phyloP scores from a whole-genome alignment of 2,888 invertebrate genomes.

The Diploptera punctata region DNA sequence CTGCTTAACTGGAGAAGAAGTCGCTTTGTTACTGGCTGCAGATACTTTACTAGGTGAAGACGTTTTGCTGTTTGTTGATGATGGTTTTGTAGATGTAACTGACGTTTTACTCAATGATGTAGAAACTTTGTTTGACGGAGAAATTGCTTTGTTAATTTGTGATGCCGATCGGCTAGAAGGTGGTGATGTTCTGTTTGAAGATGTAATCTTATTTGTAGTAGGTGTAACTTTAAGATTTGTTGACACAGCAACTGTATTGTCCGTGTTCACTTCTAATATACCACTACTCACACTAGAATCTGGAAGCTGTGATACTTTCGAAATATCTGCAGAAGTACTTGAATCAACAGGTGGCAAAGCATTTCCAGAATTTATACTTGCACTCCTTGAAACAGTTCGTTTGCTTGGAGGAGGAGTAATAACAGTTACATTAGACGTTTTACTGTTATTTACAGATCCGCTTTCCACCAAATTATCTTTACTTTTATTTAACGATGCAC shows the following conservation, averaged over 20 bases:
- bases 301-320: not conserved
- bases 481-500: conserved; percentile 50
- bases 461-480: conserved; percentile 41
- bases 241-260: conserved; percentile 44
- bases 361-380: conserved; percentile 62
- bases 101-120: conserved; percentile 6
- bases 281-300: not conserved
- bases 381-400: conserved; percentile 59
- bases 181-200: not conserved
- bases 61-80: not conserved
- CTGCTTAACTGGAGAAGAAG: conserved; percentile 10
- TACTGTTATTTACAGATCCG: conserved; percentile 49
- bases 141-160: conserved; percentile 3
- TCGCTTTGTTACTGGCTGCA: conserved; percentile 21
- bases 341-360: conserved; percentile 51
- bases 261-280: conserved; percentile 50
- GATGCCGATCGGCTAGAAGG: not conserved
- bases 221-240: conserved; percentile 1
- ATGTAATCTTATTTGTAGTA: conserved; percentile 1
- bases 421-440: conserved; percentile 59
- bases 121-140: conserved; percentile 6
- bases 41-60: conserved; percentile 23
- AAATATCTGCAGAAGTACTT: conserved; percentile 49
- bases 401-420: conserved; percentile 54
- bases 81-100: not conserved